These are phyloP conservation scores for Pogona vitticeps DNA, from an alignment of 2,113 vertebrate genomes.

Conservation along the genomic window DNA sequence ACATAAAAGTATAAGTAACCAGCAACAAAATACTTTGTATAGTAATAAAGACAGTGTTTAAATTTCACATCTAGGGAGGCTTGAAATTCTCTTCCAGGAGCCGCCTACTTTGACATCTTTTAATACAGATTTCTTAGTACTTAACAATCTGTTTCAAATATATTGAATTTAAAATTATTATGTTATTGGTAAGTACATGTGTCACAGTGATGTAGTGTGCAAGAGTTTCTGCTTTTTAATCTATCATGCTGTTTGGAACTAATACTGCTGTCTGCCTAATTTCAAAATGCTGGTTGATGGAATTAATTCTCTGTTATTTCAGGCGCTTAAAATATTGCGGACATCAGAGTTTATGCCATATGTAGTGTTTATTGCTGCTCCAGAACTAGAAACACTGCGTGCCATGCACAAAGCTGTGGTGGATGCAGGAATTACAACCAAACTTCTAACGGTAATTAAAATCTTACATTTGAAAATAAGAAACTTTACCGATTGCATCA, in stretches of 20 bases:
- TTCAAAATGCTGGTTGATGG: background rate
- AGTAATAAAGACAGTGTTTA: background rate
- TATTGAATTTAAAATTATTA: background rate
- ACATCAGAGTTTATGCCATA: constrained; percentile 98
- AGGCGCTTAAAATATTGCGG: constrained; percentile 95
- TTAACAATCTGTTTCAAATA: background rate
- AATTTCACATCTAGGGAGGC: background rate
- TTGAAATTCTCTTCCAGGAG: background rate
- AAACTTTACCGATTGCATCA: background rate
- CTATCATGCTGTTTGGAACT: background rate
- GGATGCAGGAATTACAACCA: constrained; percentile 96
- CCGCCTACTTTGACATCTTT: background rate
- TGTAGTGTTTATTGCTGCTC: constrained; percentile 96
- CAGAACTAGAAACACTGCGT: constrained; percentile 91
- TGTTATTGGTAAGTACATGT: no score
- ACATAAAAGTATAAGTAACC: no score
- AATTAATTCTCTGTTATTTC: constrained; percentile 41
- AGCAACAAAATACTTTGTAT: no score
- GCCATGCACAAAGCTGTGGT: constrained; percentile 98
- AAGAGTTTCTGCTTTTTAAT: background rate
- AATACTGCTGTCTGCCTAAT: background rate
- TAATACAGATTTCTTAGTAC: background rate
- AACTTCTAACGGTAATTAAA: constrained; percentile 91
- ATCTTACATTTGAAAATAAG: background rate
- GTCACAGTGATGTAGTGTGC: background rate